Base-by-base conservation (phyloP, 2,888 invertebrate genomes). In the Synanthedon andrenaeformis region DNA sequence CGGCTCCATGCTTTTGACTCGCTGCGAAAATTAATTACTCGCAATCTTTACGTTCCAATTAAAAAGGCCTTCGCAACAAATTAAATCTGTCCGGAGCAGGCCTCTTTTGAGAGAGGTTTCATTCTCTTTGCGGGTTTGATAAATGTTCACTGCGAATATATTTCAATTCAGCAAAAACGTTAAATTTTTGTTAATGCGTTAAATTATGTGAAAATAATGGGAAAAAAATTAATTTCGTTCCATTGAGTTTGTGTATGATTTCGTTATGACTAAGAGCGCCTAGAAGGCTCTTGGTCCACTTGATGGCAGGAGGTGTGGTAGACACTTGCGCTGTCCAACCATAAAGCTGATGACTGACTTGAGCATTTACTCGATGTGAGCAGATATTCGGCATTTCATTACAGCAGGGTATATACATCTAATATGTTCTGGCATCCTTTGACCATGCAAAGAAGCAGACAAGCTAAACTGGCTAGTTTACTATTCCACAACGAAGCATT, bases 1-100 rank as follows among this genome's bases (percentile, higher is more conserved):
- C 79, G 74, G 76, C 79, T 82, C 82, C 80, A 83, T 85, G 87
- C 86, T 85, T 77, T 81, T 84, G 87, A 87, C 87, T 87, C 83
- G 79, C 83, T 81, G 84, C 82, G 79, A 87, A 87, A 87, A 87
- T 87, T 87, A 87, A 87, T 87, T 87, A 87, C 86, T 87, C 84
- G 75, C 85, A 86, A 87, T 87, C 87, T 87, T 87, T 87, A 87
- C 87, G 83, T 86, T 87, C 86, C 86, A 87, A 87, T 87, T 87
- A 87, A 86, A 86, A 87, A 87, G 79, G 86, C 86, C 87, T 87
- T 87, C 82, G 87, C 84, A 84, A 87, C 87, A 87, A 87, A 87
- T 87, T 87, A 87, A 87, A 87, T 87, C 87, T 87, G 87, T 87
- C 87, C 81, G 76, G 72, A 78, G 80, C 87, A 87, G 85, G 81